Conservation (phyloP, 2,113 vertebrate species). For the Cacatua alba region DNA sequence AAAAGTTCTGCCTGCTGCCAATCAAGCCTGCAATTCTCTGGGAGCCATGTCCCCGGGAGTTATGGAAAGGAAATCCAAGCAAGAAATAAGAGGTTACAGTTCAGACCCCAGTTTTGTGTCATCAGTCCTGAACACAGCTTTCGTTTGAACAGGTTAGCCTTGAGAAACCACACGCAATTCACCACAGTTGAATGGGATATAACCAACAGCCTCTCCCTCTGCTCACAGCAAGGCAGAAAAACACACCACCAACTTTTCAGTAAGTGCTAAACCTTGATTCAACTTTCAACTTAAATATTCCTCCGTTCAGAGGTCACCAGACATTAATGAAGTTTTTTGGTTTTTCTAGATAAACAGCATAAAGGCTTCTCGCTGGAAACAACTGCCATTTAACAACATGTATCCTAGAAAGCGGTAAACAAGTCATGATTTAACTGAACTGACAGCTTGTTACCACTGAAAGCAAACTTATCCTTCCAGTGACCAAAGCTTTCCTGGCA, state of each 20-base stretch:
- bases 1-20: neutral
- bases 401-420: neutral
- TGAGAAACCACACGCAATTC: neutral
- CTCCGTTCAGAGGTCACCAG: neutral
- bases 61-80: neutral
- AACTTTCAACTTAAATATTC: neutral
- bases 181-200: neutral
- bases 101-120: neutral
- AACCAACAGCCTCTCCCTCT: neutral
- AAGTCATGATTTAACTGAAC: neutral
- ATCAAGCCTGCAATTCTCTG: neutral
- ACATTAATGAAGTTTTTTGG: no score
- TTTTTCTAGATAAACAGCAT: neutral
- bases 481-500: conserved; percentile 71
- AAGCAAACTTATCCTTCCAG: neutral
- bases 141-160: neutral
- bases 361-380: neutral
- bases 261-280: neutral
- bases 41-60: neutral
- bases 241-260: neutral
- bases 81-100: neutral
- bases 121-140: neutral
- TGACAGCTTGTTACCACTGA: neutral
- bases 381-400: neutral
- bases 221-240: neutral